Conservation (phyloP, 2,797 vertebrate genomes). For the Gymnocypris eckloni region DNA sequence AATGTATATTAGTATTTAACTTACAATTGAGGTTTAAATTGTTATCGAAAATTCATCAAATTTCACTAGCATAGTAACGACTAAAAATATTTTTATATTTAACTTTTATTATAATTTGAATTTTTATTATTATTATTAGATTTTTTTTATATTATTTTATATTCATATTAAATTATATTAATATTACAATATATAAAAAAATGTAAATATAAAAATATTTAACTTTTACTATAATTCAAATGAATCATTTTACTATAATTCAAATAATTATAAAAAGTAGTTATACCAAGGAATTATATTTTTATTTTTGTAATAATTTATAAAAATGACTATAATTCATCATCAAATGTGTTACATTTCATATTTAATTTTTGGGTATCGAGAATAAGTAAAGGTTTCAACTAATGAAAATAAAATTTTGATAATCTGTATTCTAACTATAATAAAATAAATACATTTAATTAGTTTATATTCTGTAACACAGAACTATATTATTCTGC, state of each 20-base stretch:
- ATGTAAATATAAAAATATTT: neutral
- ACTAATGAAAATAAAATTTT: neutral
- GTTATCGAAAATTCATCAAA: neutral
- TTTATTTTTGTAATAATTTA: neutral
- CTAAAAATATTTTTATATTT: neutral
- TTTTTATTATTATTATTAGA: neutral
- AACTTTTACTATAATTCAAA: neutral
- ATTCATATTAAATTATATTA: neutral
- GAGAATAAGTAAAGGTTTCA: neutral
- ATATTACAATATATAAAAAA: neutral
- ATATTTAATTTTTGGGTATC: neutral
- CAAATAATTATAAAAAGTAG: no score
- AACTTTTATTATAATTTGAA: neutral
- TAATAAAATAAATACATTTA: neutral
- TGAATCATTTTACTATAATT: neutral
- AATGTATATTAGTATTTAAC: neutral
- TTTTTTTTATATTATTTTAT: neutral
- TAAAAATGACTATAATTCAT: neutral
- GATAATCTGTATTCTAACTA: neutral
- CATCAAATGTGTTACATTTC: neutral
- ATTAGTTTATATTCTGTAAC: neutral
- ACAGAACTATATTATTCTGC: neutral
- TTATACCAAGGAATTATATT: neutral
- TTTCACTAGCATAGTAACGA: neutral
- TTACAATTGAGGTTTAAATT: neutral